Percentiles rank a stretch among this genome's conserved stretches.
phyloP scores from a whole-genome alignment of 2,113 vertebrate species.

The Benitochromis conjunctus region DNA sequence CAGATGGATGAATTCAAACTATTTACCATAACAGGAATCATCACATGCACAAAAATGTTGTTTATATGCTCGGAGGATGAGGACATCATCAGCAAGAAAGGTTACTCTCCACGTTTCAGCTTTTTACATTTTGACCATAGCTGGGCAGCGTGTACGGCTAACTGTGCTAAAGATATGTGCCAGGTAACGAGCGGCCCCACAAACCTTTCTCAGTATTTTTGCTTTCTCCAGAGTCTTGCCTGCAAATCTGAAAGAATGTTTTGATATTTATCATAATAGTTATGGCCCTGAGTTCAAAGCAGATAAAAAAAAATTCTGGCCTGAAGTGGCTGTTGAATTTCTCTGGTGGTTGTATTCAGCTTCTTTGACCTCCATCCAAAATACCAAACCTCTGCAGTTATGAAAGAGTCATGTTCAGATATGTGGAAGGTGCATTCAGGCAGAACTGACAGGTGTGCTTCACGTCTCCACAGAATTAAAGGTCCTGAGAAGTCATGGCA shows the following conservation, averaged over 20 bases:
- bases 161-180: neutral
- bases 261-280: no score
- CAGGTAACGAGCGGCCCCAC: neutral
- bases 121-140: neutral
- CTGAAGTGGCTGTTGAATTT: no score
- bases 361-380: neutral
- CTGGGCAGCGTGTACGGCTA: neutral
- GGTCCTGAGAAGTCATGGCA: no score
- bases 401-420: neutral
- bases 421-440: rapidly evolving
- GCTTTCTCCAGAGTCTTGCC: no score
- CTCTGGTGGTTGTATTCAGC: neutral
- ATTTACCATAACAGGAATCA: no score
- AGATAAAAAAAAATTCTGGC: no score
- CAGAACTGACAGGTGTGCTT: neutral
- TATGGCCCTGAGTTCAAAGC: no score
- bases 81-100: neutral
- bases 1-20: no score
- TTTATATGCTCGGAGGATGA: no score
- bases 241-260: no score
- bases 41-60: no score
- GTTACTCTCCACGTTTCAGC: neutral
- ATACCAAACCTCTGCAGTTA: neutral
- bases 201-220: neutral
- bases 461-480: neutral